Conservation (phyloP, 2,113 vertebrate species). For the Glaucidium brasilianum region DNA sequence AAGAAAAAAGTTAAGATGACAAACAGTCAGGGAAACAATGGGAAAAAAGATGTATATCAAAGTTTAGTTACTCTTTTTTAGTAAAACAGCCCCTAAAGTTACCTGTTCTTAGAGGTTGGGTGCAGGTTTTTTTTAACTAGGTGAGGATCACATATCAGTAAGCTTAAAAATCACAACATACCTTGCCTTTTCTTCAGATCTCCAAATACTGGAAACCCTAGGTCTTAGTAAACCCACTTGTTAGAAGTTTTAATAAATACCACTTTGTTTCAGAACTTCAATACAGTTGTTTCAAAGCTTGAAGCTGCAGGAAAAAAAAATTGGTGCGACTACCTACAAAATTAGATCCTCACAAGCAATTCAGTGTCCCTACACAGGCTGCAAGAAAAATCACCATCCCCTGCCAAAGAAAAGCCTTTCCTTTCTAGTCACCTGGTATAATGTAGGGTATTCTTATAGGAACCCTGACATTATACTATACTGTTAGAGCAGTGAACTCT, state of each 20-base stretch:
- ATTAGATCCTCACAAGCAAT: neutral
- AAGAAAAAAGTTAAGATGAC: neutral
- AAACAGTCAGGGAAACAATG: neutral
- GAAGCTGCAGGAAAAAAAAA: neutral
- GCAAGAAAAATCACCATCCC: neutral
- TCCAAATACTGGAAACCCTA: neutral
- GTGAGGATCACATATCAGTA: neutral
- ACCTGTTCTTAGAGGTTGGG: neutral
- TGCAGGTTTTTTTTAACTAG: neutral
- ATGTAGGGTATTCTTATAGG: neutral
- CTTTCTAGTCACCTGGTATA: neutral
- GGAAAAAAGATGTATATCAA: neutral
- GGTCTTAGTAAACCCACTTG: neutral
- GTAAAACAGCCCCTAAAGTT: neutral
- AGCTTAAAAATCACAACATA: neutral
- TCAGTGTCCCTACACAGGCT: neutral
- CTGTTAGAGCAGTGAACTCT: neutral
- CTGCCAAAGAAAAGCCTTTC: neutral
- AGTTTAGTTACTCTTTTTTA: neutral
- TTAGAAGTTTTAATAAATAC: neutral
- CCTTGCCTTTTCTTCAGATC: neutral
- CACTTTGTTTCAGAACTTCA: neutral
- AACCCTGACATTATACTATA: neutral
- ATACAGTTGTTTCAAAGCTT: neutral
- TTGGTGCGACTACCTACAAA: neutral